Base-by-base conservation (phyloP, 2,113 vertebrate genomes). In the Parus major region DNA sequence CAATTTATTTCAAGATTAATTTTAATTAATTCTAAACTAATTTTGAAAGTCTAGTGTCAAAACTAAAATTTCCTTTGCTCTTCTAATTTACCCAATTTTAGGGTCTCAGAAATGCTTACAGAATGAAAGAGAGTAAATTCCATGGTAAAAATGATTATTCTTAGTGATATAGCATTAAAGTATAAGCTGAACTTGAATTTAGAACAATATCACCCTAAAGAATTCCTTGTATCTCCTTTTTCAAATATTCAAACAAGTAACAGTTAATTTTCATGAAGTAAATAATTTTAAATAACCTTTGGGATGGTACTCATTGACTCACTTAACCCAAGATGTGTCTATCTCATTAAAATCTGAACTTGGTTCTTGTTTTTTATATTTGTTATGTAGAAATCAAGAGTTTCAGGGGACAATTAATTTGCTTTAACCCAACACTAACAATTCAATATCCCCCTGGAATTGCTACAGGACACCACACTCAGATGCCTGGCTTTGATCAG, bases 291-390 rank as follows among this genome's bases (percentile, higher is more conserved):
- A 75, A 68, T 35, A n/a, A 53, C 3, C 2, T 52, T 88, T 60
- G 11, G 1, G 6, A 12, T 44, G 8, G n/a, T 27, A 53, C 0
- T 33, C 0, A 0, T 60, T 82, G 3, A 28, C n/a, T 61, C 23
- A 18, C 23, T 60, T 47, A 35, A 63, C 10, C 7, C 0, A 0
- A 35, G 4, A 15, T 22, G 12, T 27, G 14, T 49, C 4, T 3
- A 68, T 3, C 5, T 36, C 27, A 35, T 53, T 70, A 47, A 78
- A 39, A 25, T 42, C n/a, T 66, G 25, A 87, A 50, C 12, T 47
- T 31, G 10, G 4, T 53, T 90, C 22, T 89, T 23, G 0, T 14
- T 31, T 49, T 42, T 33, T 63, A 4, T 9, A 47, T 19, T 3
- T 81, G 2, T 29, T 52, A 7, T 36, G 46, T 4, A 46, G 41